Conservation (phyloP, 2,113 vertebrate genomes). For the Harpagus bidentatus region DNA sequence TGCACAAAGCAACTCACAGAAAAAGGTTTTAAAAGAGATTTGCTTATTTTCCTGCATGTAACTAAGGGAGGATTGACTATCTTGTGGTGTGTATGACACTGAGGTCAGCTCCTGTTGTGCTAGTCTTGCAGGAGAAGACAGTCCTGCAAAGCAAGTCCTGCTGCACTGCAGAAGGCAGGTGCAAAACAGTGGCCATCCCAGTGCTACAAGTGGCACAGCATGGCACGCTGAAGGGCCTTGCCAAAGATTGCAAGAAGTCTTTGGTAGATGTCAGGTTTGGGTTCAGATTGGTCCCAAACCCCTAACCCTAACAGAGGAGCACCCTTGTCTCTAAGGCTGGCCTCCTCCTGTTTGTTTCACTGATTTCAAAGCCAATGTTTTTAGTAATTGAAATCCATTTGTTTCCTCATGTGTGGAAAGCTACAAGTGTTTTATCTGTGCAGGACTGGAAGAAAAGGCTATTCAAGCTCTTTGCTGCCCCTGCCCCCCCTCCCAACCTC, state of each 20-base stretch:
- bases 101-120: background rate
- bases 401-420: background rate
- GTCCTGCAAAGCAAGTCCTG: background rate
- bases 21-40: background rate
- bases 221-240: background rate
- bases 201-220: accelerated
- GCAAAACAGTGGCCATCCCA: accelerated
- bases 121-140: background rate
- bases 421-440: accelerated
- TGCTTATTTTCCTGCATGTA: background rate
- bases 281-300: background rate
- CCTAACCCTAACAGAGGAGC: background rate
- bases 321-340: background rate
- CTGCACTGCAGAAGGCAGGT: background rate
- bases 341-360: background rate
- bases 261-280: background rate
- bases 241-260: background rate
- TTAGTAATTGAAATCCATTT: background rate
- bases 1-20: accelerated
- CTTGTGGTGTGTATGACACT: background rate
- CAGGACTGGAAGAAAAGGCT: background rate
- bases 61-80: background rate
- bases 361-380: background rate
- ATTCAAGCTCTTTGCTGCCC: background rate
- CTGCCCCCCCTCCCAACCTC: background rate